A percentile compares a stretch with the other conserved stretches of the same genome.
Conservation (phyloP, 2,888 invertebrate genomes). For the Nyleta sp. region DNA sequence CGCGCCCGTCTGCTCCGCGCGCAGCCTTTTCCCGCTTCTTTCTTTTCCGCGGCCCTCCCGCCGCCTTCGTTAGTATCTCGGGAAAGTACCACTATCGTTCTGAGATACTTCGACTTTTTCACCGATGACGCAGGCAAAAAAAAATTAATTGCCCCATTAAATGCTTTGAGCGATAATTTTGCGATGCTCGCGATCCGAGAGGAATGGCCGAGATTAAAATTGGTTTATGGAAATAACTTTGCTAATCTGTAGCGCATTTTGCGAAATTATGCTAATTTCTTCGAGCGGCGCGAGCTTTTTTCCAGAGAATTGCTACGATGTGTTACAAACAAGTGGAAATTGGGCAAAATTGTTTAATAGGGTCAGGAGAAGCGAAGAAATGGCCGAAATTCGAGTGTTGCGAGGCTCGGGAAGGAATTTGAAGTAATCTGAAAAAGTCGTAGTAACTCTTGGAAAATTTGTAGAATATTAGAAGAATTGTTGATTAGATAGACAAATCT, state of each 20-base stretch:
- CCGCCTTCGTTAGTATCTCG: constrained; percentile 45
- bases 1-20: constrained; percentile 37
- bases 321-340: too few species aligned
- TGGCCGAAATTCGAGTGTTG: too few species aligned
- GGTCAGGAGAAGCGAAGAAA: too few species aligned
- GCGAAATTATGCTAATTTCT: constrained; percentile 16
- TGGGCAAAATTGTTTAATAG: too few species aligned
- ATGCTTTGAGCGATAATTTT: constrained; percentile 29
- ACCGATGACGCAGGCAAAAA: constrained; percentile 42
- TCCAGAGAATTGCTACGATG: too few species aligned
- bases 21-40: constrained; percentile 26
- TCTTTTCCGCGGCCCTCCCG: constrained; percentile 24
- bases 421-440: too few species aligned
- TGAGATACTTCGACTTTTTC: constrained; percentile 43
- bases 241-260: constrained; percentile 37
- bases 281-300: too few species aligned
- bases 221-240: constrained; percentile 37
- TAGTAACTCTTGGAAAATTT: too few species aligned
- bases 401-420: too few species aligned
- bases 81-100: constrained; percentile 47
- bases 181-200: constrained; percentile 28
- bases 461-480: too few species aligned
- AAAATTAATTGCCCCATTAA: constrained; percentile 53
- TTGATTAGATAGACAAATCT: too few species aligned
- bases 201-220: constrained; percentile 35